Evolutionary conservation across 2,888 invertebrate species (phyloP), one percentile per base, ranked within the genome.

Genomic region (Odontocerum albicorne): DNA sequence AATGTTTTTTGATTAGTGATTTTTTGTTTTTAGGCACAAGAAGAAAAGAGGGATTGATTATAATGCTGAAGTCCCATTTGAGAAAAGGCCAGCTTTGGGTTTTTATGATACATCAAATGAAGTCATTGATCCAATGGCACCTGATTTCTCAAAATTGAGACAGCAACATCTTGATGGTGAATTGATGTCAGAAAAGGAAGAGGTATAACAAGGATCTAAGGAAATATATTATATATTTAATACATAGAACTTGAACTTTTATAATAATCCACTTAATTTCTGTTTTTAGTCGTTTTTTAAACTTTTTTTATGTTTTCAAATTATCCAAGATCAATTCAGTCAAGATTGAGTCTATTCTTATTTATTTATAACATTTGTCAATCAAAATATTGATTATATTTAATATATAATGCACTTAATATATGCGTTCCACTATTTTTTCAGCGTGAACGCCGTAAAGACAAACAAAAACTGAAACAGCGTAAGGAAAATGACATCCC

Each of bases 51-150:
- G 95, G 0, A 92, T 99, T 3, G 95, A 99, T 71, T 99, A 98
- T 75, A 97, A 97, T 70, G 84, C 90, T 0, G 99, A 99, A 75
- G 90, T 99, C 64, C 96, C 99, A 0, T 99, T 99, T 72, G 97
- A 98, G 68, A 97, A 98, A 74, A 82, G 85, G 32, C 96, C 97
- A 0, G 89, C 95, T 0, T 66, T 86, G 8, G 98, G 99, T 1
- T 98, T 99, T 72, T 95, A 96, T 68, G 96, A 99, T 70, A 97
- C 98, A 0, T 85, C 92, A 0, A 87, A 85, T 57, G 98, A 99
- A 71, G 80, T 81, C 1, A 87, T 93, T 21, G 94, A 96, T 68
- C 92, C 93, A 0, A 82, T 90, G 72, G 90, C 92, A 4, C 90
- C 92, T 0, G 92, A 97, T 73, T 97, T 96, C 69, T 87, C 90